Conservation (phyloP, 2,797 vertebrate genomes). For the Capromys pilorides region DNA sequence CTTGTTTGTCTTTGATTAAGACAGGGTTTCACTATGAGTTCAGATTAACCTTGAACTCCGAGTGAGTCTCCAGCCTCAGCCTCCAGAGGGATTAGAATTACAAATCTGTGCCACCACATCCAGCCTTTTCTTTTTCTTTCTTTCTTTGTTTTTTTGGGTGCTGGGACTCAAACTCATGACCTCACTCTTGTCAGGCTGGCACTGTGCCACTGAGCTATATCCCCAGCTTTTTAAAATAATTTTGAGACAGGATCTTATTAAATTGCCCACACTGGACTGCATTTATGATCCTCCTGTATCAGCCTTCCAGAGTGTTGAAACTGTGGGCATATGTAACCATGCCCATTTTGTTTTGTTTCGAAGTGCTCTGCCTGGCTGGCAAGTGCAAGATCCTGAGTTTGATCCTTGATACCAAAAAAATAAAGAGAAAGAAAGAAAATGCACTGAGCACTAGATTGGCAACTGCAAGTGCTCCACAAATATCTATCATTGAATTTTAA, state of each 20-base stretch:
- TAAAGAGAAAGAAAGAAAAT: neutral
- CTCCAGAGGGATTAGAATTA: neutral
- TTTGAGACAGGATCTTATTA: neutral
- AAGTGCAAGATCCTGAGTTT: too few species aligned
- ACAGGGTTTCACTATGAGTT: neutral
- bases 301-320: neutral
- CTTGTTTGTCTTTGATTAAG: neutral
- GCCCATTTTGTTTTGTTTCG: neutral
- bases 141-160: neutral
- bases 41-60: neutral
- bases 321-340: neutral
- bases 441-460: neutral
- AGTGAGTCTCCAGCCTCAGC: neutral
- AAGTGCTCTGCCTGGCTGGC: neutral
- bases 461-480: neutral
- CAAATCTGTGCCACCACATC: neutral
- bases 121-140: neutral
- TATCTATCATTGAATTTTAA: neutral
- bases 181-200: too few species aligned
- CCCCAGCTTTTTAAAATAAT: neutral
- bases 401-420: too few species aligned
- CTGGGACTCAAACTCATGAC: too few species aligned
- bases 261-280: neutral
- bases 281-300: neutral
- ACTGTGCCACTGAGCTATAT: too few species aligned